Evolutionary conservation across 2,797 vertebrate genomes (phyloP).

Genomic region (Brotogeris chrysoptera): DNA sequence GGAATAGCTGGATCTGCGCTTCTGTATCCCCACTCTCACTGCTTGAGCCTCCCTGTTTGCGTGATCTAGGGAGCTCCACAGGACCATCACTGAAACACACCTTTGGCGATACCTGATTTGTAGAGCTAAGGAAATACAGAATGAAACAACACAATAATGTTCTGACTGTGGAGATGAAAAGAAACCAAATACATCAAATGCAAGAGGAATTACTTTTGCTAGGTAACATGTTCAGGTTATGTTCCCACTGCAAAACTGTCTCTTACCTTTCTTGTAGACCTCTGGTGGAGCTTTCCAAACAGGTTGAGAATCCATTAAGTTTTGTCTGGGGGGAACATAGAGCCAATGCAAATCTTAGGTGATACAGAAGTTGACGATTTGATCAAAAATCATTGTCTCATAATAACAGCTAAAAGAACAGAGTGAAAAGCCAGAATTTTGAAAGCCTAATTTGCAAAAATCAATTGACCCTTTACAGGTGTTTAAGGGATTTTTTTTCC

Average conservation of each 20-base stretch:
- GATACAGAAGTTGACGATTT: neutral
- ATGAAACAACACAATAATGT: neutral
- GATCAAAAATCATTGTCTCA: neutral
- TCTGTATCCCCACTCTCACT: neutral
- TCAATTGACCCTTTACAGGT: neutral
- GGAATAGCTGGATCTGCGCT: neutral
- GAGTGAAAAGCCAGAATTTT: neutral
- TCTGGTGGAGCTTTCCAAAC: neutral
- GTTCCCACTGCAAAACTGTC: neutral
- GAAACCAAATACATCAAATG: neutral
- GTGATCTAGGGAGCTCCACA: neutral
- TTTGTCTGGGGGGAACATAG: neutral
- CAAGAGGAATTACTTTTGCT: neutral
- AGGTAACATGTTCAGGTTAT: neutral
- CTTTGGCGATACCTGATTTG: neutral
- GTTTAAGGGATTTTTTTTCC: neutral
- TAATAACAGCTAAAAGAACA: neutral
- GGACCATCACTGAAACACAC: neutral
- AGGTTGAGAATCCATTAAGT: conserved; percentile 1
- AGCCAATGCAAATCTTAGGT: neutral
- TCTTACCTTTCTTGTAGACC: neutral
- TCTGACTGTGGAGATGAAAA: neutral
- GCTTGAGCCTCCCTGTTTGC: neutral
- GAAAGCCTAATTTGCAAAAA: neutral
- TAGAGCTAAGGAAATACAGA: neutral